A percentile compares a stretch with the other conserved stretches of the same genome.
These are phyloP conservation scores for Microcebus murinus DNA, from an alignment of 2,113 vertebrate genomes.

Conservation along the genomic window DNA sequence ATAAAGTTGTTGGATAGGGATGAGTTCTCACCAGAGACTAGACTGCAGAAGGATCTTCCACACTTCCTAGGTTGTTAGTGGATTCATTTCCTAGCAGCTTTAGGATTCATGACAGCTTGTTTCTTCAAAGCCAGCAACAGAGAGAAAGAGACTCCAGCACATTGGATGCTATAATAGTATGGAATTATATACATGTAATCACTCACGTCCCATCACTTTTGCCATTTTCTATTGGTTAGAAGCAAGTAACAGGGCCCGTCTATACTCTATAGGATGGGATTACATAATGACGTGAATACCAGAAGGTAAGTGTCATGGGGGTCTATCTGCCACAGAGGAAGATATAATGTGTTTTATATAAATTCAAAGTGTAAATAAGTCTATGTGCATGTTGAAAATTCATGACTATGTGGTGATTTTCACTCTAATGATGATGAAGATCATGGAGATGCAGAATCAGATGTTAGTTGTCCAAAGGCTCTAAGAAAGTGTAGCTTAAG, in stretches of 20 bases:
- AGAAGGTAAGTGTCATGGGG: neutral
- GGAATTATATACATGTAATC: neutral
- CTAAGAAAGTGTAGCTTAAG: neutral
- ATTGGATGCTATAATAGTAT: neutral
- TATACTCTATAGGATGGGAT: neutral
- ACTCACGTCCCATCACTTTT: neutral
- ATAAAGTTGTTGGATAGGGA: neutral
- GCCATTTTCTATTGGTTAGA: neutral
- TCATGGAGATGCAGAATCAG: neutral
- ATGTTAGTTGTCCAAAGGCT: neutral
- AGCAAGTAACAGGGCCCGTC: neutral
- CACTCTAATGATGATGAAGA: neutral
- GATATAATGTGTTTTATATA: neutral
- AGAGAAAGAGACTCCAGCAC: neutral
- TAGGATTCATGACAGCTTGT: conserved; percentile 6
- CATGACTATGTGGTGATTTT: neutral
- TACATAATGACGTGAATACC: neutral
- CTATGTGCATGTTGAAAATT: neutral
- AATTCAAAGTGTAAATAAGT: neutral
- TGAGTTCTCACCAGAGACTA: neutral
- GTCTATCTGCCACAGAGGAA: neutral
- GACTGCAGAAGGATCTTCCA: neutral
- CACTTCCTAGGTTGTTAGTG: neutral
- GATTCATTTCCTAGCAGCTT: neutral
- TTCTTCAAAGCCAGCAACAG: neutral